phyloP scores from a whole-genome alignment of 2,113 vertebrate genomes.

The Anarhynchus alexandrinus region DNA sequence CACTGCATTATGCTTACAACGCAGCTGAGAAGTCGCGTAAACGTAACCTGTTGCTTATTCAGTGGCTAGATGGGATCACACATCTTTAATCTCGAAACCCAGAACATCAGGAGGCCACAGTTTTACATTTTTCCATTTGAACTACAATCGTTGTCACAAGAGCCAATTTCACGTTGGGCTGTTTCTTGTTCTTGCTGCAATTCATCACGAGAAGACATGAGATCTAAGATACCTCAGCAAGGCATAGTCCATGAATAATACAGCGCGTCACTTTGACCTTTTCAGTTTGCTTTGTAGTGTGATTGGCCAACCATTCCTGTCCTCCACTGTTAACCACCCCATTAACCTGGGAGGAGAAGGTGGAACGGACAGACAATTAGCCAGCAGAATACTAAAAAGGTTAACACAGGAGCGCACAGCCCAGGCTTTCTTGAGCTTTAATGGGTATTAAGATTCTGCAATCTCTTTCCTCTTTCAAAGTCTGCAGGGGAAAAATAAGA shows the following conservation, averaged over 20 bases:
- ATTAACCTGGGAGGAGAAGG: slow-evolving; percentile 66
- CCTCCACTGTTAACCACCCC: slow-evolving; percentile 59
- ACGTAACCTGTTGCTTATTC: not conserved
- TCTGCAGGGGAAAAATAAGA: not conserved
- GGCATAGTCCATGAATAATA: slow-evolving; percentile 45
- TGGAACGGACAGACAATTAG: slow-evolving; percentile 60
- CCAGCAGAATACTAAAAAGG: slow-evolving; percentile 65
- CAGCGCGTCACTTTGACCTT: slow-evolving; percentile 52
- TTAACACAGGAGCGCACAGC: slow-evolving; percentile 26
- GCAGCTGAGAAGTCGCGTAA: not conserved
- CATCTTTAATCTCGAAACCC: slow-evolving; percentile 37
- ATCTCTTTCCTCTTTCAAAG: slow-evolving; percentile 2
- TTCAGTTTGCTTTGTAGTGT: slow-evolving; percentile 50
- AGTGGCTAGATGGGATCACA: not conserved
- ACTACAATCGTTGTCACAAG: slow-evolving; percentile 59
- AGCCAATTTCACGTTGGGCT: slow-evolving; percentile 59
- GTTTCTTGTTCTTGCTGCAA: slow-evolving; percentile 58
- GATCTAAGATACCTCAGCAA: slow-evolving; percentile 12
- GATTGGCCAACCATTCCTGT: slow-evolving; percentile 30
- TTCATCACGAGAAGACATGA: slow-evolving; percentile 65
- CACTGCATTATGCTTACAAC: not conserved
- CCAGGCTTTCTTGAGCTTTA: slow-evolving; percentile 32
- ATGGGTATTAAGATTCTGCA: not conserved
- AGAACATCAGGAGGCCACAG: slow-evolving; percentile 23
- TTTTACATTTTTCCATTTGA: slow-evolving; percentile 60